Evolutionary conservation across 2,113 vertebrate species (phyloP).

Genomic region (Sapajus apella): DNA sequence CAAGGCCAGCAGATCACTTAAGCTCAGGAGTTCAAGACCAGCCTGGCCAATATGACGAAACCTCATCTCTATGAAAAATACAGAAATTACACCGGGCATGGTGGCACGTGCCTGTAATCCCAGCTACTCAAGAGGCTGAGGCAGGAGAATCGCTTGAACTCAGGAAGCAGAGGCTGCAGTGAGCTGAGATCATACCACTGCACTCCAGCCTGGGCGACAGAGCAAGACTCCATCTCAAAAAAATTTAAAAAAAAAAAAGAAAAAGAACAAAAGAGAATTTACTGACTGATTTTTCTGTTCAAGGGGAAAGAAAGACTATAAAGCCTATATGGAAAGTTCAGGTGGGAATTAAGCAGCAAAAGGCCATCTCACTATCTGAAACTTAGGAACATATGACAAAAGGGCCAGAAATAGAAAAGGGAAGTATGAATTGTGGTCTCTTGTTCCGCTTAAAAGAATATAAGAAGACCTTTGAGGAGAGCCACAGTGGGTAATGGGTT

Average conservation of each 20-base stretch:
- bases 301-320: not conserved
- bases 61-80: no score
- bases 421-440: not conserved
- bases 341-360: not conserved
- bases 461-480: not conserved
- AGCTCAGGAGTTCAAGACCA: no score
- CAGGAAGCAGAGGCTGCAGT: no score
- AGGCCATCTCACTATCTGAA: not conserved
- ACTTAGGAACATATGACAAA: not conserved
- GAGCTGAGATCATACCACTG: no score
- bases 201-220: no score
- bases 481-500: not conserved
- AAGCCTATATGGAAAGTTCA: not conserved
- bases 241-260: no score
- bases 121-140: no score
- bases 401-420: not conserved
- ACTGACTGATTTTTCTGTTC: not conserved
- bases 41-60: no score
- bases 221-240: no score
- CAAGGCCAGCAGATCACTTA: fast-evolving
- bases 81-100: no score
- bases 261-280: not conserved
- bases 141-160: no score
- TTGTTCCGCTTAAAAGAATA: not conserved
- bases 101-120: no score